Percentiles rank a stretch among this genome's conserved stretches.
phyloP scores from a whole-genome alignment of 2,888 invertebrate genomes.

The Altica lythri region DNA sequence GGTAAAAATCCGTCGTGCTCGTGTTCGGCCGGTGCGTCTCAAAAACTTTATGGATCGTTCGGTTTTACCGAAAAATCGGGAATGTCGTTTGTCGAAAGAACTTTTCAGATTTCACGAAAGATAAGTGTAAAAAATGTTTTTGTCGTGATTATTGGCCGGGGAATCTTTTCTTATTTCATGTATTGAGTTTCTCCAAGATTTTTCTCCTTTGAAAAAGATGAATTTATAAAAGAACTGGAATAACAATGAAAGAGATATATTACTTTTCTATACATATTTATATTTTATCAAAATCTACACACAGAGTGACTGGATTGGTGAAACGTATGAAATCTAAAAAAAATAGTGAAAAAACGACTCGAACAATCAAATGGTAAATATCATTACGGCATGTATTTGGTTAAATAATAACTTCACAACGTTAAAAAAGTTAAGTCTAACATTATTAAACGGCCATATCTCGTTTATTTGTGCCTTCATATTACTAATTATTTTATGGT shows the following conservation, averaged over 20 bases:
- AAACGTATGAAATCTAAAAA: too few species aligned
- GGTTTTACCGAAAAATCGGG: slow-evolving; percentile 18
- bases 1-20: slow-evolving; percentile 21
- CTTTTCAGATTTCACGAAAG: slow-evolving; percentile 11
- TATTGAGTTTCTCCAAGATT: not conserved
- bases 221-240: slow-evolving; percentile 8
- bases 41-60: slow-evolving; percentile 25
- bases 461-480: too few species aligned
- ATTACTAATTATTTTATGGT: too few species aligned
- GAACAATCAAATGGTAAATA: too few species aligned
- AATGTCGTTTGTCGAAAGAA: slow-evolving; percentile 19
- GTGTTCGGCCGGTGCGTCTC: slow-evolving; percentile 9
- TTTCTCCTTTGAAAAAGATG: not conserved
- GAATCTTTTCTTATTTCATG: slow-evolving; percentile 1
- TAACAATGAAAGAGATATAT: slow-evolving; percentile 14
- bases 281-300: too few species aligned
- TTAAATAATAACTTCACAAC: too few species aligned
- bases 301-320: too few species aligned
- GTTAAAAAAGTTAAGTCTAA: too few species aligned
- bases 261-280: too few species aligned
- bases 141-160: slow-evolving; percentile 13
- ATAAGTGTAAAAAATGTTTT: slow-evolving; percentile 25
- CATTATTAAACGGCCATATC: too few species aligned
- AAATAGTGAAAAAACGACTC: not conserved
- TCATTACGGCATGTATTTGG: too few species aligned